Conservation (phyloP, 2,797 vertebrate genomes). For the Phylloscopus collybita region DNA sequence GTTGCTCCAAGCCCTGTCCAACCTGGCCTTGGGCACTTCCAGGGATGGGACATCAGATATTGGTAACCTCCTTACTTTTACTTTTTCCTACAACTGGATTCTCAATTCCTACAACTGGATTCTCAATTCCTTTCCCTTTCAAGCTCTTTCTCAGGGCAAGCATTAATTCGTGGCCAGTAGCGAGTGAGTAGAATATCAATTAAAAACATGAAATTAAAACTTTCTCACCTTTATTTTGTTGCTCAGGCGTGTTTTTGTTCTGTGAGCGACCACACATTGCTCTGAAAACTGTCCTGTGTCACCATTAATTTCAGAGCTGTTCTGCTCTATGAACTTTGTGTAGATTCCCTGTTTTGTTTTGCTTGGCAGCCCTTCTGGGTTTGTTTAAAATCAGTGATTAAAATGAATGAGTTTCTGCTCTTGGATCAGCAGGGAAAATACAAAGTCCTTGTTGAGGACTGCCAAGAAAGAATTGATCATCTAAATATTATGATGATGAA, state of each 20-base stretch:
- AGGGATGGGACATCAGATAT: not conserved
- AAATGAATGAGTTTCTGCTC: not conserved
- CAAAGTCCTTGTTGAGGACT: not conserved
- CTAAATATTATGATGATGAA: not conserved
- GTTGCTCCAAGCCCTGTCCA: not conserved
- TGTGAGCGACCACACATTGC: rapidly evolving
- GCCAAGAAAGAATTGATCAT: conserved; percentile 14
- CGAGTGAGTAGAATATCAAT: not conserved
- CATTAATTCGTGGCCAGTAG: not conserved
- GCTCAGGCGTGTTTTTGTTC: rapidly evolving
- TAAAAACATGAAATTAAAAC: rapidly evolving
- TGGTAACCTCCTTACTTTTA: not conserved
- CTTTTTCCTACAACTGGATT: no score
- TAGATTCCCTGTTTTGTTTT: not conserved
- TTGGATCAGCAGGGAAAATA: not conserved
- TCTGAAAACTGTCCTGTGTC: not conserved
- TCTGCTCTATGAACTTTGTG: not conserved
- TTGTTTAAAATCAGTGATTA: not conserved
- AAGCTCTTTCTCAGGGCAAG: not conserved
- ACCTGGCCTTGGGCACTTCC: rapidly evolving
- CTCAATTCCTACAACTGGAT: not conserved
- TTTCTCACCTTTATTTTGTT: not conserved
- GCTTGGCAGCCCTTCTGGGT: not conserved
- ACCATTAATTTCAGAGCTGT: not conserved
- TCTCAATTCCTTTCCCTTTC: not conserved